These are phyloP conservation scores for Acrocephalus scirpaceus DNA, from an alignment of 2,797 vertebrate genomes.

Conservation along the genomic window DNA sequence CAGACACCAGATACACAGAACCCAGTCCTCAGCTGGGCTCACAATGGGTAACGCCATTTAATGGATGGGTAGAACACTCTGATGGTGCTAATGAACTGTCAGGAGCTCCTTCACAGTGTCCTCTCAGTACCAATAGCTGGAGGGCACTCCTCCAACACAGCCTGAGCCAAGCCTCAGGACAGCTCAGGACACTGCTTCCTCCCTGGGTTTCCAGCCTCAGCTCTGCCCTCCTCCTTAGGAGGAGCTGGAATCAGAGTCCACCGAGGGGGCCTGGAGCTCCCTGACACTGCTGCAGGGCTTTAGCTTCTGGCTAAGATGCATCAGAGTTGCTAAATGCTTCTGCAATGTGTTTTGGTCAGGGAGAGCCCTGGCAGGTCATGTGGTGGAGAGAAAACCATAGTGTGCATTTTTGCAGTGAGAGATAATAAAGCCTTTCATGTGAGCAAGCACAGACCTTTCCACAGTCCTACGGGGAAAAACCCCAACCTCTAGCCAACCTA, in stretches of 20 bases:
- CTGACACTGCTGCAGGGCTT: neutral
- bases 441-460: neutral
- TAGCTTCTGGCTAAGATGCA: neutral
- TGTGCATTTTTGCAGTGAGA: neutral
- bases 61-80: neutral
- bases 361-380: neutral
- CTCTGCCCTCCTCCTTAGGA: neutral
- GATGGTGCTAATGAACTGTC: neutral
- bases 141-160: neutral
- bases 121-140: neutral
- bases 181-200: neutral
- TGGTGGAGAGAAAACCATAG: neutral
- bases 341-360: neutral
- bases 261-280: neutral
- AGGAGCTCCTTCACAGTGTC: neutral
- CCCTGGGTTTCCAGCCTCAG: neutral
- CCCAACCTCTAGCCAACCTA: neutral
- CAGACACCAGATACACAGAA: neutral
- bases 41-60: accelerated
- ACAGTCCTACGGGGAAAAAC: accelerated
- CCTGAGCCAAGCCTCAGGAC: neutral
- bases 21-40: neutral
- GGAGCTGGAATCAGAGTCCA: neutral
- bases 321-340: neutral
- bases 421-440: neutral